phyloP scores from a whole-genome alignment of 2,797 vertebrate species.

The Falco rusticolus region DNA sequence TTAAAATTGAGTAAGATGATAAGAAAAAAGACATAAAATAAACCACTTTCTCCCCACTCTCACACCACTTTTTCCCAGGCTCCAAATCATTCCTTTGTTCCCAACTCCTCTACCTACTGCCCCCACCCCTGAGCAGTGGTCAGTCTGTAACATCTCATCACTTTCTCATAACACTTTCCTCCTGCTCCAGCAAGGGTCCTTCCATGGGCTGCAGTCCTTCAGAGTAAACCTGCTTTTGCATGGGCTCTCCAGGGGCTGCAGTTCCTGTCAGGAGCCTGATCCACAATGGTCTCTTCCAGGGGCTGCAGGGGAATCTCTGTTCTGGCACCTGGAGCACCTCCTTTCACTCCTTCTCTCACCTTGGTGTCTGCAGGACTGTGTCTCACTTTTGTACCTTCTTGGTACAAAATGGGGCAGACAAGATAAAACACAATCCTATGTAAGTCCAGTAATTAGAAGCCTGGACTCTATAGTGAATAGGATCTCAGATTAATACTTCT shows the following conservation, averaged over 20 bases:
- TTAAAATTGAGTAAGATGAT: not conserved
- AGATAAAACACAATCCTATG: not conserved
- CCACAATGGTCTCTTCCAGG: not conserved
- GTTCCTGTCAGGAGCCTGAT: not conserved
- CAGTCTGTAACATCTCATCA: not conserved
- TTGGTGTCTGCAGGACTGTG: not conserved
- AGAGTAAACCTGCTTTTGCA: not conserved
- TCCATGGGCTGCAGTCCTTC: not conserved
- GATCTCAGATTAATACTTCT: not conserved
- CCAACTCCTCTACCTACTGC: not conserved
- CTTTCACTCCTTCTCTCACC: not conserved
- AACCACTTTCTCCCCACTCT: not conserved
- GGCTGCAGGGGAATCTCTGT: not conserved
- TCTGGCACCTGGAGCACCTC: not conserved
- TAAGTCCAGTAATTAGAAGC: not conserved
- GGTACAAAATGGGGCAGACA: not conserved
- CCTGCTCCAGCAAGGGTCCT: not conserved
- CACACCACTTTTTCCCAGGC: not conserved
- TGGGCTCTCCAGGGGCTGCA: not conserved
- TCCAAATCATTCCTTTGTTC: not conserved
- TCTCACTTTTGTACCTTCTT: not conserved
- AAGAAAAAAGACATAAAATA: not conserved
- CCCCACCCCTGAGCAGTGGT: too few species aligned
- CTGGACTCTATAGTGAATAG: not conserved
- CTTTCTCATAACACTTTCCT: not conserved